These are phyloP conservation scores for Stegastes partitus DNA, from an alignment of 2,113 vertebrate species.

Conservation along the genomic window DNA sequence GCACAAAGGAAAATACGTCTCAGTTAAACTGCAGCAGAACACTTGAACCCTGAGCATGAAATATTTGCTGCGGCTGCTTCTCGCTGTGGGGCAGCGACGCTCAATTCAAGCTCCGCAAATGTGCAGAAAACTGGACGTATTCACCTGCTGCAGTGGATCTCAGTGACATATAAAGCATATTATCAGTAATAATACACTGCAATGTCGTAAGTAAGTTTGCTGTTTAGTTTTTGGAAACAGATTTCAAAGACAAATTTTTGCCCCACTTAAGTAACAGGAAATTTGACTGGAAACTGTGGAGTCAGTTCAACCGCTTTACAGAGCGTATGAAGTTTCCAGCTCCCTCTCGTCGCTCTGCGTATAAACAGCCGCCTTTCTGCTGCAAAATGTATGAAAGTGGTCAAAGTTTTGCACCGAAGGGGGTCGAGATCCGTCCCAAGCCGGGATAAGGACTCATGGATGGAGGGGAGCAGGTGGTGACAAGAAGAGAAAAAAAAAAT, in stretches of 20 bases:
- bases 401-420: not conserved
- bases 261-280: no score
- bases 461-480: conserved; percentile 61
- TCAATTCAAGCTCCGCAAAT: conserved; percentile 6
- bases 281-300: not conserved
- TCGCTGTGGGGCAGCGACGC: not conserved
- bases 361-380: not conserved
- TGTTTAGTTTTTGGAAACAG: not conserved
- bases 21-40: no score
- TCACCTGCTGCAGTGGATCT: not conserved
- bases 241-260: not conserved
- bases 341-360: not conserved
- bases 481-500: no score
- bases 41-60: not conserved
- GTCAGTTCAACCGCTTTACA: not conserved
- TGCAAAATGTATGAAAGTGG: conserved; percentile 4
- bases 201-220: no score
- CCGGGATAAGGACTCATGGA: conserved; percentile 45
- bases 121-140: conserved; percentile 4
- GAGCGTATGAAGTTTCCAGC: no score
- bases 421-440: not conserved
- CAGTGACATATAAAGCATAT: not conserved
- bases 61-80: not conserved
- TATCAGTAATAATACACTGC: not conserved
- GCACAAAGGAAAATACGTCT: no score